Percentiles rank a stretch among this genome's conserved stretches.
These are phyloP conservation scores for Phortica okadai DNA, from an alignment of 2,888 invertebrate genomes.

Conservation along the genomic window DNA sequence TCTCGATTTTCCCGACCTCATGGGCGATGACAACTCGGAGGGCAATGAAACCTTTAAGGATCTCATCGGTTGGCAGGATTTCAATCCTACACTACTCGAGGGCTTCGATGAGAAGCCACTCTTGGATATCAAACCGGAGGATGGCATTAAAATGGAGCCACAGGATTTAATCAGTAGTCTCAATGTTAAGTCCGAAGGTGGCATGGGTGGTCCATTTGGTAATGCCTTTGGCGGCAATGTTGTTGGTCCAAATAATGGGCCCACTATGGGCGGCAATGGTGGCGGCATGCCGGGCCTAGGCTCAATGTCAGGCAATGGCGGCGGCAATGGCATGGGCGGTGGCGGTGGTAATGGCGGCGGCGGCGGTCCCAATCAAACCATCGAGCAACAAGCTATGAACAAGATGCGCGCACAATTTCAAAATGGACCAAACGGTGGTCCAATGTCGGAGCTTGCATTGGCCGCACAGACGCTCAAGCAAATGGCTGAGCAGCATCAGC, in stretches of 20 bases:
- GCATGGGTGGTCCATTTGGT: slow-evolving; percentile 71
- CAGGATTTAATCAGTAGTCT: slow-evolving; percentile 75
- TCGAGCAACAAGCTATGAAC: slow-evolving; percentile 25
- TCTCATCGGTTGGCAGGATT: slow-evolving; percentile 90
- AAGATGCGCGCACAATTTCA: slow-evolving; percentile 69
- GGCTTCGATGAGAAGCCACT: slow-evolving; percentile 80
- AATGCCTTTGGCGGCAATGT: slow-evolving; percentile 64
- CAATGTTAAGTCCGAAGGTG: slow-evolving; percentile 75
- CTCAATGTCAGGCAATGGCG: slow-evolving; percentile 31
- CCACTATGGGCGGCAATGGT: slow-evolving; percentile 19
- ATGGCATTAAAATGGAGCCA: slow-evolving; percentile 75
- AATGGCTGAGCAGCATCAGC: slow-evolving; percentile 98
- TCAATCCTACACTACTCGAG: slow-evolving; percentile 89
- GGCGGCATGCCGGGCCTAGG: slow-evolving; percentile 47
- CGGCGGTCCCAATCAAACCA: slow-evolving; percentile 49
- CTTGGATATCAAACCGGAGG: slow-evolving; percentile 76
- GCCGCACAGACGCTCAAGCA: slow-evolving; percentile 97
- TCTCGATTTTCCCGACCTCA: slow-evolving; percentile 87
- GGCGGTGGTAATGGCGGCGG: slow-evolving; percentile 49
- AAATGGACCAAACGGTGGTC: slow-evolving; percentile 68
- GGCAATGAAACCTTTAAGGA: slow-evolving; percentile 90
- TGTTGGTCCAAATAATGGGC: slow-evolving; percentile 41
- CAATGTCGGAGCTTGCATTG: slow-evolving; percentile 86
- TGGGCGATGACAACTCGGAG: slow-evolving; percentile 89
- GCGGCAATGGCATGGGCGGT: slow-evolving; percentile 47